Evolutionary conservation across 30 jellyfish, hydroid and myxozoan genomes (phyloP), one percentile per base, ranked within the genome.

Genomic region (Aurelia sp.): DNA sequence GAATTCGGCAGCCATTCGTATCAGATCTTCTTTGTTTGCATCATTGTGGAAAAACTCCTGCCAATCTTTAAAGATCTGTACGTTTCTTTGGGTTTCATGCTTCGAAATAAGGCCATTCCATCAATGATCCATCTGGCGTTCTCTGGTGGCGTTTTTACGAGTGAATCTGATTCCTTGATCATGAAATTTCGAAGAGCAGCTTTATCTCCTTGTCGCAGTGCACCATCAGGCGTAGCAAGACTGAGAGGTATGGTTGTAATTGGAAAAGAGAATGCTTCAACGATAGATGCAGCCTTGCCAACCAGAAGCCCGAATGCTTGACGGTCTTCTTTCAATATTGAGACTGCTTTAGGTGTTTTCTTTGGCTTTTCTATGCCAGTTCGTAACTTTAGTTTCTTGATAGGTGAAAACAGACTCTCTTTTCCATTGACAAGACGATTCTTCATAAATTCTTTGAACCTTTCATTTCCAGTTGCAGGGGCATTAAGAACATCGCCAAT

Each of bases 131-230:
- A 66, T 66, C 52, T 66, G 48, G 77, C 77, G 77, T 66, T 66
- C 5, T 57, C 4, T 57, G 67, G 67, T 57, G 67, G 9, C 67
- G 67, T 57, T 57, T 57, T 57, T 66, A 12, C 77, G 13, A 19
- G 83, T 72, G 83, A 72, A 72, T 72, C 24, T 72, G 81, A 72
- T 80, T 31, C 83, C 83, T 72, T 47, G 83, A 72, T 72, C 83
- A 72, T 22, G 83, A 72, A 72, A 72, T 72, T 31, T 6, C 8
- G 68, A 72, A 72, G 83, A 31, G 10, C 81, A 72, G 68, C 68
- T 35, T 72, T 19, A 72, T 72, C 83, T 17, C 68, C 83, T 48
- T 72, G 81, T 72, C 83, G 68, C 16, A 47, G 83, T 72, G 68
- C 4, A 72, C 83, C 83, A 72, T 72, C 68, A 72, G 35, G 83